A percentile compares a stretch with the other conserved stretches of the same genome.
phyloP scores from a whole-genome alignment of 2,888 invertebrate genomes.

The Ormyrus pomaceus region DNA sequence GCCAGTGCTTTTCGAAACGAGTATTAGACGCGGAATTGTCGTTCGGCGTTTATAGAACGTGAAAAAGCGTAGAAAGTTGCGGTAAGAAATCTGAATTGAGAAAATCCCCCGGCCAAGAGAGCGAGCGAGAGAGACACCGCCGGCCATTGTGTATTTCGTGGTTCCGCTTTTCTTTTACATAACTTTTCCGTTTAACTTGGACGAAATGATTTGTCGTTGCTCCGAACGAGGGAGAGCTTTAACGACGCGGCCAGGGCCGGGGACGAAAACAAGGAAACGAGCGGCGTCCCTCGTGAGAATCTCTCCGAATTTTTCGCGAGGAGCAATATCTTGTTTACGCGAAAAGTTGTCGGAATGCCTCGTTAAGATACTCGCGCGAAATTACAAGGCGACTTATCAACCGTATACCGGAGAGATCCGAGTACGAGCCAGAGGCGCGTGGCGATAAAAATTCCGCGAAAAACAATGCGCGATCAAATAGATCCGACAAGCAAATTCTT shows the following conservation, averaged over 20 bases:
- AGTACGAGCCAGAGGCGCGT: not conserved
- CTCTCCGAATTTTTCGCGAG: slow-evolving; percentile 4
- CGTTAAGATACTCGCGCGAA: not conserved
- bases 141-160: not conserved
- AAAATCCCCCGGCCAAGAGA: slow-evolving; percentile 4
- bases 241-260: not conserved
- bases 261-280: too few relatives aligned
- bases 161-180: not conserved
- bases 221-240: not conserved
- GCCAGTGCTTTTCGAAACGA: not conserved
- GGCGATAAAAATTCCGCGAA: slow-evolving; percentile 16
- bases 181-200: not conserved
- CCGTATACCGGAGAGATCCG: not conserved
- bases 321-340: not conserved
- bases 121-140: not conserved
- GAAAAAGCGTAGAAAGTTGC: slow-evolving; percentile 36
- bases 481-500: too few relatives aligned
- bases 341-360: not conserved
- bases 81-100: not conserved
- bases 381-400: slow-evolving; percentile 17
- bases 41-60: slow-evolving; percentile 28
- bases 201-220: not conserved
- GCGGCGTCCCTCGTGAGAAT: too few relatives aligned
- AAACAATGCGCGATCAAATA: not conserved
- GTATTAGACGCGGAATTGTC: slow-evolving; percentile 14